Conservation (phyloP, 2,888 invertebrate species). For the Eustalomyia histrio region DNA sequence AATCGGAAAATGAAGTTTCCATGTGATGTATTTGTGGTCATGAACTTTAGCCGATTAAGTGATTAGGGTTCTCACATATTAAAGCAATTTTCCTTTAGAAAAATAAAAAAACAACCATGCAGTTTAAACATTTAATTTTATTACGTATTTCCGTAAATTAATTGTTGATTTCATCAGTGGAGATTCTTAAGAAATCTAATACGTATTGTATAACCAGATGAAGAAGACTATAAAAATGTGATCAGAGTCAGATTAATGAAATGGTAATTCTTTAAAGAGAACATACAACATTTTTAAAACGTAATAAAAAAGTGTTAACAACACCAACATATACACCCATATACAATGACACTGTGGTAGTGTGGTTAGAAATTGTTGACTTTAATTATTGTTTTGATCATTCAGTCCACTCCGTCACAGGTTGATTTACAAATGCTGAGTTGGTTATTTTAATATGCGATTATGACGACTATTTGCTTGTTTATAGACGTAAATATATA, state of each 20-base stretch:
- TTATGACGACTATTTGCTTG: constrained; percentile 10
- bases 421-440: constrained; percentile 23
- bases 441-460: constrained; percentile 8
- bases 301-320: constrained; percentile 36
- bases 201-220: background rate
- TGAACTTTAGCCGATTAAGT: too few relatives aligned
- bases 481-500: background rate
- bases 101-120: too few relatives aligned
- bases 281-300: constrained; percentile 22
- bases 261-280: background rate
- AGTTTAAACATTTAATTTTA: too few relatives aligned
- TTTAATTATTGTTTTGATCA: constrained; percentile 41
- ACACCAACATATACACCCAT: background rate
- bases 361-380: constrained; percentile 33
- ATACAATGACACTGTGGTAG: background rate
- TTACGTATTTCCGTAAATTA: background rate
- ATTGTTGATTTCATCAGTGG: background rate
- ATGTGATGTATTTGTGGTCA: too few relatives aligned
- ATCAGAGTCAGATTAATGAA: background rate
- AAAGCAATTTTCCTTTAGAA: too few relatives aligned
- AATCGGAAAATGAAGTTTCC: too few relatives aligned
- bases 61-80: too few relatives aligned
- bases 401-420: constrained; percentile 24
- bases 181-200: too few relatives aligned
- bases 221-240: background rate